Evolutionary conservation across 2,888 invertebrate species (phyloP), one percentile per base, ranked within the genome.

Genomic region (Xestobium rufovillosum): DNA sequence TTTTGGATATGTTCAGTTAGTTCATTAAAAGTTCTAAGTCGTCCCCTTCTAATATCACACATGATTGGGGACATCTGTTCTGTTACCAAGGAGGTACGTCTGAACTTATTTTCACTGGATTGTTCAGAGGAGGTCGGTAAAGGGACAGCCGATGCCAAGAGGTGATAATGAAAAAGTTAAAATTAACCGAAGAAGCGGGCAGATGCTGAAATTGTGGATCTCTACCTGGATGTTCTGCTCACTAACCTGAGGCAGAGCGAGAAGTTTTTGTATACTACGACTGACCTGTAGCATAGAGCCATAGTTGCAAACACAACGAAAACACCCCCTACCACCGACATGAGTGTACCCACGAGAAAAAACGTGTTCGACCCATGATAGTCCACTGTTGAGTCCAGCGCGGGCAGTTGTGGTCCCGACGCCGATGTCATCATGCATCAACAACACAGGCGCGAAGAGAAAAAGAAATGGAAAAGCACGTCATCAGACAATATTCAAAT

Each of bases 201-300:
- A 56, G 59, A 63, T 61, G 62, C 63, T 60, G 59, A 61, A 53
- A 59, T 60, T 59, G 61, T 61, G 59, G 58, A 59, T 61, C 57
- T 75, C 77, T 77, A 77, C 76, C 76, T 76, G 76, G 75, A 52
- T 54, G 51, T 80, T 82, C 84, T 85, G 85, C 84, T 81, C 83
- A 89, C 89, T 89, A 88, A 90, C 89, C 89, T 89, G 85, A 89
- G 86, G 83, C 89, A 89, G 82, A 88, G 86, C 84, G 86, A 88
- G 87, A 88, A 86, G 86, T 88, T 89, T 87, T 87, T 88, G 87
- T 90, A 88, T 83, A 90, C 89, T 85, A 89, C 89, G 81, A 89
- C 89, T 88, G 89, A 90, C 89, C 91, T 89, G 88, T 92, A 92
- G 87, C 92, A 92, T 80, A 92, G 86, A 78, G 92, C 92, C 86